These are phyloP conservation scores for Diabrotica undecimpunctata DNA, from an alignment of 1,140 invertebrate species.

Conservation along the genomic window DNA sequence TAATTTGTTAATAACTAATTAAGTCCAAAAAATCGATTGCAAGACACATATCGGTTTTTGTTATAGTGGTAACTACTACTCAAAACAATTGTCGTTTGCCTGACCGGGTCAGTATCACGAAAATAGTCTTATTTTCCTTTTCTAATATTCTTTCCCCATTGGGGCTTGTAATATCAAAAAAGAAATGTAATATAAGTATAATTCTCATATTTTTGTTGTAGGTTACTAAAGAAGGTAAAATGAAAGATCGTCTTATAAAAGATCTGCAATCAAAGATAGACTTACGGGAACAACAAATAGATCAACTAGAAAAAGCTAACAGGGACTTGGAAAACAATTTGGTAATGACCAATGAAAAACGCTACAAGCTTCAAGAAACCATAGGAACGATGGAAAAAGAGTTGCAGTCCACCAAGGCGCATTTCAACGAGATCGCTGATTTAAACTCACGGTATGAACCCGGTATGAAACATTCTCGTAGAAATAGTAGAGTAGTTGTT, in stretches of 20 bases:
- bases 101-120: too few species aligned
- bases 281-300: slow-evolving; percentile 23
- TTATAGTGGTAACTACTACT: too few species aligned
- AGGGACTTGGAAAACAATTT: slow-evolving; percentile 35
- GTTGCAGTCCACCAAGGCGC: slow-evolving; percentile 36
- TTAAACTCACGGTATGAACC: slow-evolving; percentile 37
- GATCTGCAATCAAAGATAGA: slow-evolving; percentile 31
- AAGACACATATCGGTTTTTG: too few species aligned
- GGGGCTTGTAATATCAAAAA: too few species aligned
- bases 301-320: slow-evolving; percentile 32
- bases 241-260: slow-evolving; percentile 32
- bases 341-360: slow-evolving; percentile 36
- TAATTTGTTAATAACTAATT: too few species aligned
- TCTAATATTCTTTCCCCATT: too few species aligned
- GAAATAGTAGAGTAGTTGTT: slow-evolving; percentile 3
- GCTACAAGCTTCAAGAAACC: slow-evolving; percentile 42
- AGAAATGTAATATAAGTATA: too few species aligned
- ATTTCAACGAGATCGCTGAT: slow-evolving; percentile 32
- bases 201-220: slow-evolving; percentile 1
- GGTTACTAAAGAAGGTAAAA: slow-evolving; percentile 24
- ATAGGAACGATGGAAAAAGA: slow-evolving; percentile 40
- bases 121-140: too few species aligned
- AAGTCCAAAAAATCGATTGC: too few species aligned
- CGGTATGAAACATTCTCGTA: slow-evolving; percentile 19
- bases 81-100: too few species aligned